A percentile compares a stretch with the other conserved stretches of the same genome.
phyloP scores from a whole-genome alignment of 2,888 invertebrate species.

The Drosophila limbata region DNA sequence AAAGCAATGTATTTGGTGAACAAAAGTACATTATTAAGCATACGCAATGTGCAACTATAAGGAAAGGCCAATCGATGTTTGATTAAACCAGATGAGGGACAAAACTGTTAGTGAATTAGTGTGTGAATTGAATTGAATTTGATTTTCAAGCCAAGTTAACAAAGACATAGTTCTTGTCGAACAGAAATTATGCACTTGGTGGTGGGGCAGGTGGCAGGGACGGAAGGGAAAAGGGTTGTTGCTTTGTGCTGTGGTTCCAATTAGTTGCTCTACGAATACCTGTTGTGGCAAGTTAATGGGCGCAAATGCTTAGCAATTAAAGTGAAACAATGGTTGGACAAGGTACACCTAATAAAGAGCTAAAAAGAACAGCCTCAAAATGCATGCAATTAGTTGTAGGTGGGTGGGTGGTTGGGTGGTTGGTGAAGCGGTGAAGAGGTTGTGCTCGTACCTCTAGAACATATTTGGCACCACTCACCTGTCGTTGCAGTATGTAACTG shows the following conservation, averaged over 20 bases:
- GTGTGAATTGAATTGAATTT: slow-evolving; percentile 6
- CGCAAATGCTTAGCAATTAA: slow-evolving; percentile 66
- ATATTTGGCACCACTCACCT: slow-evolving; percentile 73
- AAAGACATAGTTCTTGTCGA: slow-evolving; percentile 14
- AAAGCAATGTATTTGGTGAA: slow-evolving; percentile 35
- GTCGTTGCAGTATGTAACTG: slow-evolving; percentile 85
- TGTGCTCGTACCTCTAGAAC: background rate
- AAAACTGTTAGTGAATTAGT: background rate
- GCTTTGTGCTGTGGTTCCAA: slow-evolving; percentile 26
- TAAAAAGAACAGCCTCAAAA: slow-evolving; percentile 24
- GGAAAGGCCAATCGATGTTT: slow-evolving; percentile 35
- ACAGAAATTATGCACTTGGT: slow-evolving; percentile 18
- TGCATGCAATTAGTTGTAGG: slow-evolving; percentile 52
- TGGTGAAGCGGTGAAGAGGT: background rate
- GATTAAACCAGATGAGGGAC: slow-evolving; percentile 24
- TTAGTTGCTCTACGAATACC: slow-evolving; percentile 19
- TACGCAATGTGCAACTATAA: slow-evolving; percentile 40
- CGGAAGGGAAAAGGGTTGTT: background rate
- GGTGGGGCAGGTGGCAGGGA: no score
- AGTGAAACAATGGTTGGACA: slow-evolving; percentile 37
- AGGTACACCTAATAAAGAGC: slow-evolving; percentile 21
- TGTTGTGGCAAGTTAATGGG: slow-evolving; percentile 63
- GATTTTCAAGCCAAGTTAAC: slow-evolving; percentile 20
- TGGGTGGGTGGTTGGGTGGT: slow-evolving; percentile 1
- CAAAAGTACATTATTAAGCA: slow-evolving; percentile 46